Evolutionary conservation across 2,797 vertebrate species (phyloP).

Genomic region (Spheniscus humboldti): DNA sequence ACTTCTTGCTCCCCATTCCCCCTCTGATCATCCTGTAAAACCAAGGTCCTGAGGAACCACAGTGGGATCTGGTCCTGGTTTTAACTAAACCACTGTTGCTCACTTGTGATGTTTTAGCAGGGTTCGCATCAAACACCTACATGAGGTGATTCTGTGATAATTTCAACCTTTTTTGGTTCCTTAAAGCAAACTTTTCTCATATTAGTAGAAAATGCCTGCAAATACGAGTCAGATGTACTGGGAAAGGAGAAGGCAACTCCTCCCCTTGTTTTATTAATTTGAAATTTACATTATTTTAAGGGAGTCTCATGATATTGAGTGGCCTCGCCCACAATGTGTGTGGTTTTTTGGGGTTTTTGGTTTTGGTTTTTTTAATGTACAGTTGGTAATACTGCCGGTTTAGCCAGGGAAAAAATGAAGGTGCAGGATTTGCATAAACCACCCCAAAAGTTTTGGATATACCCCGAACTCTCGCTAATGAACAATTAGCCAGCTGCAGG

Average conservation of each 20-base stretch:
- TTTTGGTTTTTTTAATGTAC: neutral
- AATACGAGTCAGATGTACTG: neutral
- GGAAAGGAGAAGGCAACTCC: slow-evolving; percentile 12
- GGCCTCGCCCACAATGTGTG: slow-evolving; percentile 63
- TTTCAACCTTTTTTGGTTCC: neutral
- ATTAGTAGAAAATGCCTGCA: neutral
- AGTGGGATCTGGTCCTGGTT: neutral
- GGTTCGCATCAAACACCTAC: neutral
- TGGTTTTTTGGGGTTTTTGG: slow-evolving; percentile 46
- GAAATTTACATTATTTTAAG: slow-evolving; percentile 46
- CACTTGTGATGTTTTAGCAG: rapidly evolving
- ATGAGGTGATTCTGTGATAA: rapidly evolving
- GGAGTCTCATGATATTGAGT: slow-evolving; percentile 32
- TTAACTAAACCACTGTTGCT: neutral
- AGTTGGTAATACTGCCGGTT: slow-evolving; percentile 22
- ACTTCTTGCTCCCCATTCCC: neutral
- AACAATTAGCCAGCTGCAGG: slow-evolving; percentile 48
- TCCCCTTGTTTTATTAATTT: slow-evolving; percentile 1
- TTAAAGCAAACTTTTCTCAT: neutral
- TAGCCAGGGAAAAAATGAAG: neutral
- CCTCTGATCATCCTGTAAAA: rapidly evolving
- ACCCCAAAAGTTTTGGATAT: slow-evolving; percentile 24
- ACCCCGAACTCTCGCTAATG: neutral
- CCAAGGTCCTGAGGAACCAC: neutral
- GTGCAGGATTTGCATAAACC: slow-evolving; percentile 54